phyloP scores from a whole-genome alignment of 2,888 invertebrate species.

The Bellardia pandia region DNA sequence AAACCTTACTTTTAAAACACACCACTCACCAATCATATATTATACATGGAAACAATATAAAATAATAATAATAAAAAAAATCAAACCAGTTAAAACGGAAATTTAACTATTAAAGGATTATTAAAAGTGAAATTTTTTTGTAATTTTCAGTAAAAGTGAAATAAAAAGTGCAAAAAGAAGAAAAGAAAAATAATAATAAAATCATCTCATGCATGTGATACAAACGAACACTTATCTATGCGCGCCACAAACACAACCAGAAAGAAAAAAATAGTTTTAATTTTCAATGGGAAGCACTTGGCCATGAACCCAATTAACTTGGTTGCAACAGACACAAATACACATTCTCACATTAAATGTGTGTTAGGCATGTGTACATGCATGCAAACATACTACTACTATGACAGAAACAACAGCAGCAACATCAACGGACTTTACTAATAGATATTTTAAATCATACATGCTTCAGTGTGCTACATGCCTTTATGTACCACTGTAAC shows the following conservation, averaged over 20 bases:
- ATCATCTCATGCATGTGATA: constrained; percentile 69
- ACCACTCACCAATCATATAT: too few relatives aligned
- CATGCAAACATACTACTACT: not conserved
- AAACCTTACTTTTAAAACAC: too few relatives aligned
- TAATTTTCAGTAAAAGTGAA: constrained; percentile 59
- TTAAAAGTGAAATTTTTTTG: constrained; percentile 66
- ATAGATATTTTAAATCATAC: not conserved
- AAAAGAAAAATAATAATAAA: constrained; percentile 57
- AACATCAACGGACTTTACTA: constrained; percentile 27
- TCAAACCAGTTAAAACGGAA: constrained; percentile 50
- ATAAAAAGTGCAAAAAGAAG: constrained; percentile 43
- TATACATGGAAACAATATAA: not conserved
- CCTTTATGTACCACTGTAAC: constrained; percentile 21
- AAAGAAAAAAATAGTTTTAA: constrained; percentile 72
- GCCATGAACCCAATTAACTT: constrained; percentile 73
- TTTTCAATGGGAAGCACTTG: constrained; percentile 74
- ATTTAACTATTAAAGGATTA: constrained; percentile 67
- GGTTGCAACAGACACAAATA: constrained; percentile 49
- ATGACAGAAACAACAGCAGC: not conserved
- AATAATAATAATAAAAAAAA: not conserved
- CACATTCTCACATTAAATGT: constrained; percentile 22
- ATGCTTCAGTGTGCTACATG: not conserved
- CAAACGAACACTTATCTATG: constrained; percentile 46
- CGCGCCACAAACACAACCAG: constrained; percentile 12
- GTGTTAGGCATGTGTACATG: constrained; percentile 5